These are phyloP conservation scores for Psittacula derbiana DNA, from an alignment of 2,797 vertebrate species.

Conservation along the genomic window DNA sequence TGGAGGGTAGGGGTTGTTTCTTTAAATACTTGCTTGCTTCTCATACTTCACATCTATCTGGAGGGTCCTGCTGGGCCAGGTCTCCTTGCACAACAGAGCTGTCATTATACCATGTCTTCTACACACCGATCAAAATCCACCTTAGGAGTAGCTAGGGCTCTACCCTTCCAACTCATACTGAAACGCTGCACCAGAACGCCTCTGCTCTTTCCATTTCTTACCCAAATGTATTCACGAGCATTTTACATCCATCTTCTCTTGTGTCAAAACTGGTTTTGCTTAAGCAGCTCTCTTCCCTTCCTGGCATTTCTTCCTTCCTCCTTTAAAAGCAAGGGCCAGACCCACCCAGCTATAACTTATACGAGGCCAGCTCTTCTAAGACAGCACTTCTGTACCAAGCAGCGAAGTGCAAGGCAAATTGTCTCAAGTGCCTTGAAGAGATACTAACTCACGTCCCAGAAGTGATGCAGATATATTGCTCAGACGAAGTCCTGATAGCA, in stretches of 20 bases:
- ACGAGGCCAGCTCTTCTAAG: neutral
- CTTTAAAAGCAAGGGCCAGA: neutral
- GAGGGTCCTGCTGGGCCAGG: neutral
- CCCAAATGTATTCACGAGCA: neutral
- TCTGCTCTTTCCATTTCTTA: neutral
- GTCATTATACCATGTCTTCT: neutral
- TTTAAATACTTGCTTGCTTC: neutral
- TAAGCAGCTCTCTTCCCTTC: neutral
- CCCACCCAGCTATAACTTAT: neutral
- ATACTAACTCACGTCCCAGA: neutral
- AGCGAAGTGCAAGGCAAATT: conserved; percentile 35
- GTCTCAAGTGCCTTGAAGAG: conserved; percentile 47
- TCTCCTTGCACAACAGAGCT: neutral
- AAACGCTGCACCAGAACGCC: accelerated
- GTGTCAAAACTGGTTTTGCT: neutral
- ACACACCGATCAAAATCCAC: neutral
- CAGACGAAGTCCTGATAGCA: neutral
- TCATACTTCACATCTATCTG: neutral
- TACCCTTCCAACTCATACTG: neutral
- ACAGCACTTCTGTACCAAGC: neutral
- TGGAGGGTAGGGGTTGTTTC: neutral
- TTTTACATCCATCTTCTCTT: neutral
- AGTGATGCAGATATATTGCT: neutral
- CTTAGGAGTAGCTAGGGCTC: neutral
- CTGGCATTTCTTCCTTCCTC: neutral